Conservation (phyloP, 2,888 invertebrate genomes). For the Sarcophaga rosellei region DNA sequence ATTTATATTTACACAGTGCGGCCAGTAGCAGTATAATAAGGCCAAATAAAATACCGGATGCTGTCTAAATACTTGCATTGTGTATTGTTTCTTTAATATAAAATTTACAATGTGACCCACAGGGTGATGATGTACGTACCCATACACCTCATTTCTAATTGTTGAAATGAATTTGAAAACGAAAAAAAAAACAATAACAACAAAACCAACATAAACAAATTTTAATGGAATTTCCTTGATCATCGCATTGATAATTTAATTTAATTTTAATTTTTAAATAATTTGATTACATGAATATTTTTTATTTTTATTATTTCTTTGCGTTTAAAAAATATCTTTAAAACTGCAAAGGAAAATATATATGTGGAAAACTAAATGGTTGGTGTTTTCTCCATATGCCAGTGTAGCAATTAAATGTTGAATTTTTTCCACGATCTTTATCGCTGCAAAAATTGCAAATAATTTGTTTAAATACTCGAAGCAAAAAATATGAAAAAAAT, state of each 20-base stretch:
- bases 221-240: constrained; percentile 37
- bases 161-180: constrained; percentile 22
- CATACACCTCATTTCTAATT: constrained; percentile 34
- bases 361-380: background rate
- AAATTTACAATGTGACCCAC: constrained; percentile 19
- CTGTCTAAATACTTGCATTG: constrained; percentile 39
- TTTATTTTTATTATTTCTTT: background rate
- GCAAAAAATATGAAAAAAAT: background rate
- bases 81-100: constrained; percentile 26
- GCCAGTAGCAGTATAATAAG: constrained; percentile 4
- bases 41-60: constrained; percentile 58
- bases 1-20: background rate
- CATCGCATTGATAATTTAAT: constrained; percentile 6
- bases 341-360: background rate
- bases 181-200: background rate
- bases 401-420: background rate
- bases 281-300: background rate
- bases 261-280: background rate
- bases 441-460: background rate
- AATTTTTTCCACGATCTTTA: background rate
- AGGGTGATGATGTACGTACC: constrained; percentile 34
- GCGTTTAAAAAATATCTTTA: background rate
- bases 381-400: background rate
- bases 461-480: background rate
- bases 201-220: background rate